phyloP scores from a whole-genome alignment of 2,113 vertebrate genomes.

The Monarcha castaneiventris region DNA sequence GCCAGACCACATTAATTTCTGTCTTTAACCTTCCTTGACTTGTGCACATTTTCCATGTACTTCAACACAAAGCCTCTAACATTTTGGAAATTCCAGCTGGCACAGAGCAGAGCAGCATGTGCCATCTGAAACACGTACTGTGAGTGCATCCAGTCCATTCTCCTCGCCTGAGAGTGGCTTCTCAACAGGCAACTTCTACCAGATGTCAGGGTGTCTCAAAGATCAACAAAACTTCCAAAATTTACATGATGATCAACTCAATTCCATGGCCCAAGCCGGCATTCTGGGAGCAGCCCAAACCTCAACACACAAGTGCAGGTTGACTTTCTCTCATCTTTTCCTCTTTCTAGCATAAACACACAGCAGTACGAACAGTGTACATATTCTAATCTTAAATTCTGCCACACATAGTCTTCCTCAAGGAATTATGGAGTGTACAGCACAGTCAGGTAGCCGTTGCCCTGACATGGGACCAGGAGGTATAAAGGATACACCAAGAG shows the following conservation, averaged over 20 bases:
- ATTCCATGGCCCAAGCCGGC: neutral
- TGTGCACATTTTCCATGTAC: neutral
- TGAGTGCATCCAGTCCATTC: neutral
- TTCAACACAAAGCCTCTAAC: neutral
- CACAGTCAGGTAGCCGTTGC: fast-evolving
- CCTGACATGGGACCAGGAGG: neutral
- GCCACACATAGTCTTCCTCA: neutral
- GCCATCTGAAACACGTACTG: neutral
- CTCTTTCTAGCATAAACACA: neutral
- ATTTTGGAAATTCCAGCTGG: neutral
- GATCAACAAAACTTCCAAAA: neutral
- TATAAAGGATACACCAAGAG: neutral
- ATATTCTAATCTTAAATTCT: neutral
- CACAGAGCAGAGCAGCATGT: neutral
- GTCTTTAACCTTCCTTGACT: neutral
- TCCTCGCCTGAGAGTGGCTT: neutral
- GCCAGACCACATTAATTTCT: neutral
- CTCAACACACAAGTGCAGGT: neutral
- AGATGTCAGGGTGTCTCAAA: neutral
- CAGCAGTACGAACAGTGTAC: neutral
- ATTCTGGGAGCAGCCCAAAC: neutral
- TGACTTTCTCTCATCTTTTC: neutral
- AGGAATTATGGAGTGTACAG: neutral
- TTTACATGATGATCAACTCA: neutral
- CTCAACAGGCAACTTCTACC: neutral